Conservation (phyloP, 2,888 invertebrate species). For the Mimas tiliae region DNA sequence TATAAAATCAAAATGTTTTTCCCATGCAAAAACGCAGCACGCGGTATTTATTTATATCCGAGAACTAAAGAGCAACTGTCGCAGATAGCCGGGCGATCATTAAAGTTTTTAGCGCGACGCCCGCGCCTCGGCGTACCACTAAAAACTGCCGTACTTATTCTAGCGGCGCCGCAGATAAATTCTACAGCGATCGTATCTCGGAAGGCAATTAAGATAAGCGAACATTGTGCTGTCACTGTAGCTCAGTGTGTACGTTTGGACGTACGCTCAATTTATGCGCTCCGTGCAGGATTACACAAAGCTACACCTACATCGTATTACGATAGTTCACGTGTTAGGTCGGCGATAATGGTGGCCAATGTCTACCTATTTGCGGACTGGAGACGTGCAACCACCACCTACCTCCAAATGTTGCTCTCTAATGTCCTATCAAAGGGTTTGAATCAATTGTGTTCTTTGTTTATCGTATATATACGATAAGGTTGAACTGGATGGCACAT, state of each 20-base stretch:
- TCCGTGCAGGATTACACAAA: constrained; percentile 46
- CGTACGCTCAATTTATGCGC: constrained; percentile 64
- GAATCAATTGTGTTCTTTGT: not conserved
- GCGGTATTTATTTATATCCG: not conserved
- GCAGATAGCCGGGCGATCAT: constrained; percentile 54
- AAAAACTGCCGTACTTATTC: constrained; percentile 62
- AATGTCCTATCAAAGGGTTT: not conserved
- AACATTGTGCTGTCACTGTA: constrained; percentile 72
- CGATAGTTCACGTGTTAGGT: constrained; percentile 34
- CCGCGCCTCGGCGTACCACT: constrained; percentile 42
- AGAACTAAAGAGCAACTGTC: constrained; percentile 41
- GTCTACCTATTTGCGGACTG: constrained; percentile 36
- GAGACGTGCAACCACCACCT: not conserved
- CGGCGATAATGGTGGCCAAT: constrained; percentile 44
- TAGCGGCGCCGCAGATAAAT: constrained; percentile 68
- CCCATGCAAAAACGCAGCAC: not conserved
- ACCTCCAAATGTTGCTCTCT: constrained; percentile 5
- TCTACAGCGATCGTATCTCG: constrained; percentile 71
- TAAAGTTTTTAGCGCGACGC: constrained; percentile 61
- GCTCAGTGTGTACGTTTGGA: constrained; percentile 65
- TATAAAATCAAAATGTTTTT: not conserved
- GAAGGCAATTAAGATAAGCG: constrained; percentile 81
- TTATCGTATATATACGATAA: not conserved
- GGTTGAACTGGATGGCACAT: constrained; percentile 2
- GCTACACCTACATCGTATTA: constrained; percentile 28